Base-by-base conservation (phyloP, 2,888 invertebrate genomes). In the Antitype chi region DNA sequence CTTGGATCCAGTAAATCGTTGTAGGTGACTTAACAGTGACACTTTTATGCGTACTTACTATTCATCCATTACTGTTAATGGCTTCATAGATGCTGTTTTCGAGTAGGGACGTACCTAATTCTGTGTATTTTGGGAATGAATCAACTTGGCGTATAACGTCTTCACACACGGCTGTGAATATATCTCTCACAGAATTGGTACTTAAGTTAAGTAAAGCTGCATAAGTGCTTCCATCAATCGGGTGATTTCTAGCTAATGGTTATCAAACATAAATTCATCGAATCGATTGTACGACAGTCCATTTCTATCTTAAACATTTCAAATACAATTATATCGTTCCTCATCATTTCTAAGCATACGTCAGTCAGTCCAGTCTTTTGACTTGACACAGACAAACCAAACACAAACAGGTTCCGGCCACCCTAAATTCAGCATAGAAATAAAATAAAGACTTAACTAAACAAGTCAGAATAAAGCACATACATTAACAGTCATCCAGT, bases 51-150 rank as follows among this genome's bases (percentile, higher is more conserved):
- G 89, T 90, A 92, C 91, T 92, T 90, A 91, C 90, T 82, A 89
- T 86, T 80, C 89, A 89, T 90, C 90, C 89, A 90, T 89, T 92
- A 93, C 93, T 94, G 92, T 94, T 94, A 94, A 95, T 95, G 94
- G 94, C 90, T 86, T 90, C 91, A 91, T 90, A 91, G 91, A 91
- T 91, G 89, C 92, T 91, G 91, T 92, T 93, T 91, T 91, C 85
- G 91, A 90, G 93, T 91, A 92, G 91, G 82, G 74, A 80, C 68
- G 78, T 82, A 82, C 72, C 82, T 71, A 82, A 86, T 92, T 90
- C 91, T 89, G 89, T 88, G 81, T 87, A 88, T 87, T 87, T 88
- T 88, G 52, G 74, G 80, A 85, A 71, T 79, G 78, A 82, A 81
- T 88, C 86, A 81, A 74, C 80, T 52, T 62, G 70, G 25, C 52